Evolutionary conservation across 2,113 vertebrate species (phyloP), one percentile per base, ranked within the genome.

Genomic region (Camelus bactrianus): DNA sequence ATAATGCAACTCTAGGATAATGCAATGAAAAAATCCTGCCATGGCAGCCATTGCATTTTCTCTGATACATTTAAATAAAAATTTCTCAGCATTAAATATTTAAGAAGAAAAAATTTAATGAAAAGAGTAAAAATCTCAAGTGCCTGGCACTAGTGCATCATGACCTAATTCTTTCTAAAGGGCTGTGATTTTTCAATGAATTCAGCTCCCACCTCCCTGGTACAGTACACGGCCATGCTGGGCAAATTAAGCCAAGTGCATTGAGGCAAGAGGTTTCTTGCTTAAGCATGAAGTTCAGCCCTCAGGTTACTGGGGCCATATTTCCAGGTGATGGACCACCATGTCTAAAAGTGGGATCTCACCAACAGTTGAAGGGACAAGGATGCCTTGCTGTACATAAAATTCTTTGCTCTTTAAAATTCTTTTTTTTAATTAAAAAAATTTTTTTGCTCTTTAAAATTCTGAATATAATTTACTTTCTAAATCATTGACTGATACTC

Each of bases 11-110:
- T 42, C 5, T 5, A 42, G 38, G 38, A 42, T 42, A 42, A 42
- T 16, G 28, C 35, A 48, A 48, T 77, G 54, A 91, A 85, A 58
- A 84, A 88, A 24, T 88, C 80, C 24, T 79, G 62, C 76, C 46
- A 26, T 8, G 38, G 89, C 90, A 82, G 94, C 92, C 42, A 24
- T 26, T 96, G 80, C 35, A 70, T 79, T 93, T 92, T 92, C 81
- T 56, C 67, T 75, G 58, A 81, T 76, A 56, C 14, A 32, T 32
- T 92, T 73, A 81, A 85, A 90, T 85, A 94, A 96, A 96, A 97
- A 58, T 91, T 94, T 77, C 48, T 85, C 85, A 93, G 88, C 95
- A 96, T 96, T 95, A 96, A 97, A 96, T 96, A 97, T 96, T 95
- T 95, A 97, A 96, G 83, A 91, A 95, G 75, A 79, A 94, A 97